phyloP scores from a whole-genome alignment of 1,140 invertebrate genomes.

The Bombus sibiricus region DNA sequence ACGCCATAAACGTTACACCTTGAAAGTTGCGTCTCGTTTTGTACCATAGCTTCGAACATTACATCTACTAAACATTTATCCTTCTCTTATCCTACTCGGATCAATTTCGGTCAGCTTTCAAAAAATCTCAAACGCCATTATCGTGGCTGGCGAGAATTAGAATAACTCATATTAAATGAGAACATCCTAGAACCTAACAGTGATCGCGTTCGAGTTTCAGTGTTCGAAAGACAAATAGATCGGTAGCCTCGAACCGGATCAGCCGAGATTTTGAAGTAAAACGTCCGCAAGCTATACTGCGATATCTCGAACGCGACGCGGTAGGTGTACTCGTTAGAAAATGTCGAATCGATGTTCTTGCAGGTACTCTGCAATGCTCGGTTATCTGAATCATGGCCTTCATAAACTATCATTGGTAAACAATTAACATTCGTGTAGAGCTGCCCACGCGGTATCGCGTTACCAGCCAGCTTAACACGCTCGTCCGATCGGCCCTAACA shows the following conservation, averaged over 20 bases:
- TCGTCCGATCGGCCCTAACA: constrained; percentile 66
- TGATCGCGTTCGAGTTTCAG: constrained; percentile 1
- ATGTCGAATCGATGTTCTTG: constrained; percentile 71
- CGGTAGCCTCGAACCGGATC: constrained; percentile 30
- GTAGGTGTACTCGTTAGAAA: constrained; percentile 71
- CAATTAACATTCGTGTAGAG: constrained; percentile 78
- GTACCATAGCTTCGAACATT: neutral
- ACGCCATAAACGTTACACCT: neutral
- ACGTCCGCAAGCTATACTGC: constrained; percentile 39
- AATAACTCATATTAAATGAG: constrained; percentile 7
- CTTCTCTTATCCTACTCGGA: neutral
- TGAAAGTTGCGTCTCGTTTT: neutral
- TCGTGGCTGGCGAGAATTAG: neutral
- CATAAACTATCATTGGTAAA: constrained; percentile 80
- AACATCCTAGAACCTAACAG: neutral
- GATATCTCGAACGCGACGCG: constrained; percentile 36
- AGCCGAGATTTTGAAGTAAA: constrained; percentile 46
- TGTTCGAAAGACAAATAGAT: constrained; percentile 13
- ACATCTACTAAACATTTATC: neutral
- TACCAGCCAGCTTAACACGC: constrained; percentile 50
- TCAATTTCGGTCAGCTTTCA: neutral
- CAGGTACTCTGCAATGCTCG: constrained; percentile 53
- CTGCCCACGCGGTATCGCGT: constrained; percentile 70
- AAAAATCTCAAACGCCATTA: neutral
- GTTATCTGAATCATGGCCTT: constrained; percentile 68